Conservation (phyloP, 2,888 invertebrate species). For the Diogma glabrata region DNA sequence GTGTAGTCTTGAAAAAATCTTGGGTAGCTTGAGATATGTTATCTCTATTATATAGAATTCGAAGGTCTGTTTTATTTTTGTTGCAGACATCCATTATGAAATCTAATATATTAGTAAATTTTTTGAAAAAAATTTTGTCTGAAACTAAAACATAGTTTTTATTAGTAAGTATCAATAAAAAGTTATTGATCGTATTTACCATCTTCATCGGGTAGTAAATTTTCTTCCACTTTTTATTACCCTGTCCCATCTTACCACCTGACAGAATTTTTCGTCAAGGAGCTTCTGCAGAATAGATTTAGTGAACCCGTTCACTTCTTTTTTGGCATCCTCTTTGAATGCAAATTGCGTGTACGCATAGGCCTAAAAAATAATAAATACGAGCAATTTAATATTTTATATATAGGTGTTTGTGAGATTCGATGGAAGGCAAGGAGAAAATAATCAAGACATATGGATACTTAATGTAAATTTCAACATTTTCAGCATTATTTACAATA, state of each 20-base stretch:
- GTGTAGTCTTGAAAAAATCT: neutral
- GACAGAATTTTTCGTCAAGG: neutral
- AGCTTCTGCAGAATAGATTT: neutral
- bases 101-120: neutral
- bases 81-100: neutral
- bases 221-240: neutral
- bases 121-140: neutral
- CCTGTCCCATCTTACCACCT: neutral
- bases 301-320: neutral
- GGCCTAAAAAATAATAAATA: neutral
- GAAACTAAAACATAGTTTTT: neutral
- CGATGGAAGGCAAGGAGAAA: too few species aligned
- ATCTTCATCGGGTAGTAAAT: neutral
- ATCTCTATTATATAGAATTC: neutral
- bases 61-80: neutral
- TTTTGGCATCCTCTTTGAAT: neutral
- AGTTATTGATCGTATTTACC: neutral
- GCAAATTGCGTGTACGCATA: neutral
- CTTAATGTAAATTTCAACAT: too few species aligned
- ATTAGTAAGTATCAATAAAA: neutral
- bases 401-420: too few species aligned
- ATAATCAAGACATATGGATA: too few species aligned
- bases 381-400: neutral
- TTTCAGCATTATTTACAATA: too few species aligned
- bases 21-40: neutral